Conservation (phyloP, 64 coral and sea anemone species). For the Dendronephthya gigantea region DNA sequence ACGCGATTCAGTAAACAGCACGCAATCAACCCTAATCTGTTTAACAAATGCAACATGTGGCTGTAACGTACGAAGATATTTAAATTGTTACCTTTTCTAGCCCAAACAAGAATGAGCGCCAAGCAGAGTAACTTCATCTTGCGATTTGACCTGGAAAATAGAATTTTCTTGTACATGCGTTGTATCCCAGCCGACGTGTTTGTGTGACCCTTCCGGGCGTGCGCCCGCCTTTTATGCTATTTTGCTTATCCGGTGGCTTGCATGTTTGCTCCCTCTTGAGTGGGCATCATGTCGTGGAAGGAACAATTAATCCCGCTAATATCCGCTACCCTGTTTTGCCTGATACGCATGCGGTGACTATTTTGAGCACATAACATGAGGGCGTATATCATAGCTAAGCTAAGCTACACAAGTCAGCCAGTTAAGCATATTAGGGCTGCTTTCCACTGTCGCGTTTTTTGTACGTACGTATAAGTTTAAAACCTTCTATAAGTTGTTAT, state of each 20-base stretch:
- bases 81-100: neutral
- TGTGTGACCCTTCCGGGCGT: neutral
- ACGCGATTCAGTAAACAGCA: neutral
- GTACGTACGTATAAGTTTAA: too few species aligned
- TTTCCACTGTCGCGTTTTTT: too few species aligned
- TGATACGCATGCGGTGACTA: neutral
- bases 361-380: neutral
- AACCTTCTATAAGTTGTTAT: too few species aligned
- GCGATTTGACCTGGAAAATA: neutral
- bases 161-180: neutral
- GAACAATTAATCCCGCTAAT: constrained; percentile 3
- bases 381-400: neutral
- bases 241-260: constrained; percentile 1
- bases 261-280: neutral
- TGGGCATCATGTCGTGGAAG: neutral
- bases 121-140: neutral
- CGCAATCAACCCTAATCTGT: neutral
- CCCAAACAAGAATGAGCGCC: neutral
- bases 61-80: too few species aligned
- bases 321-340: neutral
- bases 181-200: neutral
- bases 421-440: too few species aligned
- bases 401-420: neutral
- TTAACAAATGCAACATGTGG: too few species aligned
- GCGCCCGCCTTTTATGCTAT: neutral